Percentiles rank a stretch among this genome's conserved stretches.
Conservation (phyloP, 30 jellyfish, hydroid and myxozoan species). For the Pelagia noctiluca region DNA sequence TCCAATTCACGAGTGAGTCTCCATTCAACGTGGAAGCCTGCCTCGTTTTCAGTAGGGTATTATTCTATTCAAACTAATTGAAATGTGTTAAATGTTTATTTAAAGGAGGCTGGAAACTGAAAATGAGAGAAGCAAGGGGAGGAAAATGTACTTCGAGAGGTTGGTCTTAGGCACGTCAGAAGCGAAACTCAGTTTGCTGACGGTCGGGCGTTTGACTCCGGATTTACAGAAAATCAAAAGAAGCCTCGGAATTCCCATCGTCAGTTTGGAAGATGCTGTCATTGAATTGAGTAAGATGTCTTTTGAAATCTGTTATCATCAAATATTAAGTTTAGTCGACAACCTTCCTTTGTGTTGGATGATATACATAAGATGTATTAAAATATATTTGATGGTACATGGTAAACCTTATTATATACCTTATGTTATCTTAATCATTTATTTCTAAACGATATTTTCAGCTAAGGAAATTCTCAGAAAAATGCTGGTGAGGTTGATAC, state of each 20-base stretch:
- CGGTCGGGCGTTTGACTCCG: constrained; percentile 79
- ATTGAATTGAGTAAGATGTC: constrained; percentile 77
- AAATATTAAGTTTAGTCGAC: too few species aligned
- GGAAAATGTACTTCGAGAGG: constrained; percentile 65
- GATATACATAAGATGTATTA: too few species aligned
- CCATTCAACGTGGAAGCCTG: too few species aligned
- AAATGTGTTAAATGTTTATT: background rate
- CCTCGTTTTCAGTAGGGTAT: too few species aligned
- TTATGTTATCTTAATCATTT: too few species aligned
- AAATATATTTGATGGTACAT: too few species aligned
- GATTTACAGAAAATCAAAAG: constrained; percentile 69
- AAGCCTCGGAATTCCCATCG: constrained; percentile 76
- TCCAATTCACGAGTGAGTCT: too few species aligned
- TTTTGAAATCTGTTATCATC: too few species aligned
- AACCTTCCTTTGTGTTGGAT: background rate
- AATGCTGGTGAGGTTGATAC: too few species aligned
- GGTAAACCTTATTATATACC: background rate
- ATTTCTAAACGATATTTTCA: too few species aligned
- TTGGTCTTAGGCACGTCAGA: constrained; percentile 57
- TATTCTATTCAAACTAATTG: background rate
- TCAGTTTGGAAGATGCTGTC: constrained; percentile 91
- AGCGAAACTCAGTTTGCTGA: constrained; percentile 60
- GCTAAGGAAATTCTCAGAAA: too few species aligned
- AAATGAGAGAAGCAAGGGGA: constrained; percentile 39
- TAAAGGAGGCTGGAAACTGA: constrained; percentile 40